phyloP scores from a whole-genome alignment of 1,140 invertebrate species.

The Sycophila sp. region DNA sequence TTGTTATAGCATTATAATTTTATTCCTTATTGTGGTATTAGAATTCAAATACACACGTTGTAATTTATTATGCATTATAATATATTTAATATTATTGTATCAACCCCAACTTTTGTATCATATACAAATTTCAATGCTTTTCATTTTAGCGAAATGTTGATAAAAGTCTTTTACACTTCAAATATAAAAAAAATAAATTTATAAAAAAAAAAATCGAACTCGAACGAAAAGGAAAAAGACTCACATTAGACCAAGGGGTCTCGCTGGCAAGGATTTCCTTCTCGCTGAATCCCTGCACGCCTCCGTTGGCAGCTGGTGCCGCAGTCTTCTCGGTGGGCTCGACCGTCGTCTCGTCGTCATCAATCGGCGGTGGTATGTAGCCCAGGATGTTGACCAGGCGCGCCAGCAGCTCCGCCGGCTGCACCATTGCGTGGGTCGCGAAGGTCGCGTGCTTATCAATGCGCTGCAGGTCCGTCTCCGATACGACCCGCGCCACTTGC shows the following conservation, averaged over 20 bases:
- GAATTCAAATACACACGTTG: too few species aligned
- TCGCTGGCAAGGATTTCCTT: conserved; percentile 77
- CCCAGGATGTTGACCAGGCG: conserved; percentile 80
- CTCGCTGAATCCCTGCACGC: conserved; percentile 74
- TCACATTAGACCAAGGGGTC: conserved; percentile 38
- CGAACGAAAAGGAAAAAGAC: background rate
- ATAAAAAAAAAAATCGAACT: background rate
- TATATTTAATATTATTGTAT: too few species aligned
- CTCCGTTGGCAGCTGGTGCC: conserved; percentile 42
- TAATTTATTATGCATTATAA: too few species aligned
- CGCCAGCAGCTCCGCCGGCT: conserved; percentile 78
- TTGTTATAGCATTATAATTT: too few species aligned
- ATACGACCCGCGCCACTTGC: conserved; percentile 72
- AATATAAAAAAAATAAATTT: background rate
- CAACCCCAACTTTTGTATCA: too few species aligned
- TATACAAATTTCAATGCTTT: too few species aligned
- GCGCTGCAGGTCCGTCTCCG: conserved; percentile 78
- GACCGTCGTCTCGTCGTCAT: conserved; percentile 41
- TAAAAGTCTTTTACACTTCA: too few species aligned
- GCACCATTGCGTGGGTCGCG: conserved; percentile 69
- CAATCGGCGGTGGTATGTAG: conserved; percentile 68
- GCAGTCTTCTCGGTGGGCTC: conserved; percentile 17
- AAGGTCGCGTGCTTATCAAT: conserved; percentile 84
- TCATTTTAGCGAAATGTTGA: too few species aligned
- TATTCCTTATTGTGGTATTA: too few species aligned